Percentiles rank a stretch among this genome's conserved stretches.
These are phyloP conservation scores for Ischnura elegans DNA, from an alignment of 2,888 invertebrate genomes.

Conservation along the genomic window DNA sequence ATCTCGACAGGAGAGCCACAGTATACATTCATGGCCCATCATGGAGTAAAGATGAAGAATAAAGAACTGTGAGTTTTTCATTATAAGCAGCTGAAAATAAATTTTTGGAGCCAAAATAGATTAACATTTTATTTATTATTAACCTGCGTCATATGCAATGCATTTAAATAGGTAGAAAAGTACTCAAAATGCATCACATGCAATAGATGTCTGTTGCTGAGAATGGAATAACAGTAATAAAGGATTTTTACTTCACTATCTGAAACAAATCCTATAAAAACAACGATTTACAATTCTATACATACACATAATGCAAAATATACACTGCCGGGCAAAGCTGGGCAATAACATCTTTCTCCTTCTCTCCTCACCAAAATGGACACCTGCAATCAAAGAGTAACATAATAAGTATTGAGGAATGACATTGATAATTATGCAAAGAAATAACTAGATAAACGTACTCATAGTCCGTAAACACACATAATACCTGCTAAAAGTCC, in stretches of 20 bases:
- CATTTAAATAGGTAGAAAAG: neutral
- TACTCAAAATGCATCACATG: neutral
- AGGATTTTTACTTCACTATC: neutral
- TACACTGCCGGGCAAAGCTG: neutral
- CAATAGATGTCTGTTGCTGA: neutral
- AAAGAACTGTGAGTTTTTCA: too few species aligned
- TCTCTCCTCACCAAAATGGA: constrained; percentile 76
- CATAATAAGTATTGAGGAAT: neutral
- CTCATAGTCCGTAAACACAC: neutral
- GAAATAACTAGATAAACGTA: neutral
- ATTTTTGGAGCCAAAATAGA: neutral
- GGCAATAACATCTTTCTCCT: neutral
- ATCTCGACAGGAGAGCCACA: too few species aligned
- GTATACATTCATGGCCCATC: too few species aligned
- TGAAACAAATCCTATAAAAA: neutral
- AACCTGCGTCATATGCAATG: neutral
- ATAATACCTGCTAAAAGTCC: neutral
- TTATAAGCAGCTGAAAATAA: neutral
- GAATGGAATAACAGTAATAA: neutral
- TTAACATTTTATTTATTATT: neutral
- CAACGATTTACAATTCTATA: constrained; percentile 29
- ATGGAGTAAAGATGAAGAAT: too few species aligned
- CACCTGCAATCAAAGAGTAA: constrained; percentile 74
- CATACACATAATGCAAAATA: neutral
- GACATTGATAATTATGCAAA: neutral